phyloP scores from a whole-genome alignment of 2,113 vertebrate genomes.

The Myrmecobius fasciatus region DNA sequence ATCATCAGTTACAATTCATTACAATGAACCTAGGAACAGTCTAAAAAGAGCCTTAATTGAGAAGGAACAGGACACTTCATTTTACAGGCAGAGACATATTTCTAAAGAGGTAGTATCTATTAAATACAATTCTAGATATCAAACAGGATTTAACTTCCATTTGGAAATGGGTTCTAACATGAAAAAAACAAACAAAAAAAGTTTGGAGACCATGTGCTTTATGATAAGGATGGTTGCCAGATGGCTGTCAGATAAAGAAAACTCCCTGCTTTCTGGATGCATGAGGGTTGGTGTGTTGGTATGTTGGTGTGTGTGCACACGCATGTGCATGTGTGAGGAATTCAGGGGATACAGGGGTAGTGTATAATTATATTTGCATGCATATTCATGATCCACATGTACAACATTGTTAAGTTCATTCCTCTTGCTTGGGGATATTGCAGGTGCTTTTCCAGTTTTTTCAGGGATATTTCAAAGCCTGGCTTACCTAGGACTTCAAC shows the following conservation, averaged over 20 bases:
- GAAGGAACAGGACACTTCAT: not conserved
- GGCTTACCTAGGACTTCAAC: not conserved
- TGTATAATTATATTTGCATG: not conserved
- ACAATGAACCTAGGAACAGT: not conserved
- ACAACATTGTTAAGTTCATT: not conserved
- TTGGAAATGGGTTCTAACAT: not conserved
- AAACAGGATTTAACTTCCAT: constrained; percentile 25
- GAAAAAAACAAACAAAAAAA: constrained; percentile 22
- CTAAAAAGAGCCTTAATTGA: not conserved
- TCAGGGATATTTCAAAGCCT: not conserved
- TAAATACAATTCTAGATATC: constrained; percentile 35
- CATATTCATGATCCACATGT: too few species aligned
- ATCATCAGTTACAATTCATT: not conserved
- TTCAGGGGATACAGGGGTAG: not conserved
- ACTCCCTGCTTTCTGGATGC: not conserved
- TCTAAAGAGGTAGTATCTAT: constrained; percentile 32
- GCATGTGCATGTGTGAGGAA: rapidly evolving
- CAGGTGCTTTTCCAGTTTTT: not conserved
- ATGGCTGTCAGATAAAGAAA: constrained; percentile 27
- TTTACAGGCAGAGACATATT: constrained; percentile 14
- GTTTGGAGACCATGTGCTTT: not conserved
- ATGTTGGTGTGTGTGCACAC: not conserved
- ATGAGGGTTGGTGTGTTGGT: too few species aligned
- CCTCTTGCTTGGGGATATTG: not conserved
- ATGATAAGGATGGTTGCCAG: not conserved